phyloP scores from a whole-genome alignment of 2,113 vertebrate genomes.

The Aldabrachelys gigantea region DNA sequence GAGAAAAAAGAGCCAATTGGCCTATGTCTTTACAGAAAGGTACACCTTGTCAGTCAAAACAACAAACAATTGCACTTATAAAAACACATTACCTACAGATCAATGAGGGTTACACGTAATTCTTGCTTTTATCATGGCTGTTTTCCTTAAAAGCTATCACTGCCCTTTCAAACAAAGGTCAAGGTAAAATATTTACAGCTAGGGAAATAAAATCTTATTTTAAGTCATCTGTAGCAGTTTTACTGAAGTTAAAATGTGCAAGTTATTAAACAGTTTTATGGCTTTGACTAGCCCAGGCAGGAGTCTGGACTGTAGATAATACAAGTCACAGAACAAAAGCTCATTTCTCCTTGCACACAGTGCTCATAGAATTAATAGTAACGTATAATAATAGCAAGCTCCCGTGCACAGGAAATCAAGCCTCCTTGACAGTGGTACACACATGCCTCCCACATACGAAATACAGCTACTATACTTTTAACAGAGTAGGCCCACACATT shows the following conservation, averaged over 20 bases:
- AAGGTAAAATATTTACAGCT: slow-evolving; percentile 54
- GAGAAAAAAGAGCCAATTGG: fast-evolving
- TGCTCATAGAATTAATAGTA: background rate
- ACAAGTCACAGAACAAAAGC: background rate
- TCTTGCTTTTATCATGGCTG: background rate
- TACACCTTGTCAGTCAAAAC: background rate
- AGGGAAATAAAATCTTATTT: background rate
- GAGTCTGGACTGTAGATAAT: background rate
- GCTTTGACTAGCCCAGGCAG: background rate
- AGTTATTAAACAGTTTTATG: background rate
- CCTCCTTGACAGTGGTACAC: background rate
- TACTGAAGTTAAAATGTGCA: background rate
- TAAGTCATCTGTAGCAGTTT: slow-evolving; percentile 15
- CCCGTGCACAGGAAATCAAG: background rate
- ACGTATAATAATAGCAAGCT: background rate
- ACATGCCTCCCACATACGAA: background rate
- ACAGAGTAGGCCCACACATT: background rate
- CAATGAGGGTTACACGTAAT: background rate
- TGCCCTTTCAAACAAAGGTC: slow-evolving; percentile 48
- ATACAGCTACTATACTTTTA: background rate
- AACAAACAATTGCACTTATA: background rate
- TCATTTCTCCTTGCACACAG: background rate
- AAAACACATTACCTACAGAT: background rate
- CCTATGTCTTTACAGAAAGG: background rate
- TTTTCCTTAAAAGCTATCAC: slow-evolving; percentile 31